A percentile compares a stretch with the other conserved stretches of the same genome.
These are phyloP conservation scores for Agrotis puta DNA, from an alignment of 2,888 invertebrate genomes.

Conservation along the genomic window DNA sequence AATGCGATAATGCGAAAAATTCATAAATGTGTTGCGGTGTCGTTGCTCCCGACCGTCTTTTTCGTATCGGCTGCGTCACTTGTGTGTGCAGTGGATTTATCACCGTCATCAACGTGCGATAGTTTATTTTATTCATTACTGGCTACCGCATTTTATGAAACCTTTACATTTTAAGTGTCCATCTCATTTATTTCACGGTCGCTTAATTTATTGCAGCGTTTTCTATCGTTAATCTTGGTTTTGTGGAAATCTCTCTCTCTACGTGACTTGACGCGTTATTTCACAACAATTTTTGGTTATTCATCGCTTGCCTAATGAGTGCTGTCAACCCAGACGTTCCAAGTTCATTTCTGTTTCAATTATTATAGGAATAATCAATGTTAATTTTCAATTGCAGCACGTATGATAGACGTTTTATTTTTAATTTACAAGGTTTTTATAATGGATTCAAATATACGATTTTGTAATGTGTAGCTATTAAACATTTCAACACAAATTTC, in stretches of 20 bases:
- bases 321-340: conserved; percentile 34
- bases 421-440: conserved; percentile 57
- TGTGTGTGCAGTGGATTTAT: conserved; percentile 68
- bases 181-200: conserved; percentile 72
- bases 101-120: conserved; percentile 57
- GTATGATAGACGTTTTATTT: conserved; percentile 46
- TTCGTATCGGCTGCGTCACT: conserved; percentile 70
- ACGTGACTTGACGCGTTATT: conserved; percentile 67
- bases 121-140: conserved; percentile 73
- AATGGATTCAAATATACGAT: conserved; percentile 55
- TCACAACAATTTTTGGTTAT: conserved; percentile 63
- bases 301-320: conserved; percentile 35
- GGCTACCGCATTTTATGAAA: conserved; percentile 71
- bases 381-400: conserved; percentile 42
- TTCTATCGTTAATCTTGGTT: conserved; percentile 50
- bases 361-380: conserved; percentile 37
- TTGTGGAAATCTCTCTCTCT: conserved; percentile 54
- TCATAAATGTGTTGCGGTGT: conserved; percentile 74
- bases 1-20: conserved; percentile 80
- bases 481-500: conserved; percentile 56
- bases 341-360: conserved; percentile 47
- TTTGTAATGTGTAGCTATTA: conserved; percentile 54
- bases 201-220: conserved; percentile 54
- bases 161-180: conserved; percentile 69
- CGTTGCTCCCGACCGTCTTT: conserved; percentile 75